A percentile compares a stretch with the other conserved stretches of the same genome.
Evolutionary conservation across 2,797 vertebrate genomes (phyloP).

Genomic region (Balearica regulorum): DNA sequence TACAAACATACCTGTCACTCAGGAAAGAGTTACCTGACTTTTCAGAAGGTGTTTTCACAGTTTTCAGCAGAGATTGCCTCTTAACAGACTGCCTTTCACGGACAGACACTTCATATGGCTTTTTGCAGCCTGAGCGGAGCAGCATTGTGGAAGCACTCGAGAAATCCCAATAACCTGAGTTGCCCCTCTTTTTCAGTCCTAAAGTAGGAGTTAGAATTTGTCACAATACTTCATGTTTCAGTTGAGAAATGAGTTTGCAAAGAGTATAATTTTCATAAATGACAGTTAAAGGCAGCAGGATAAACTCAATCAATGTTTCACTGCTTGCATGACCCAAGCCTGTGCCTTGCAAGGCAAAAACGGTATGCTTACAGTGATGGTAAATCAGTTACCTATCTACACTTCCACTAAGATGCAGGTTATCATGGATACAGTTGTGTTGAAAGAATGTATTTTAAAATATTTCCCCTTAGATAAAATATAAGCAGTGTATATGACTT

Average conservation of each 20-base stretch:
- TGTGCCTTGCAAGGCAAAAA: neutral
- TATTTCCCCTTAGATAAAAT: neutral
- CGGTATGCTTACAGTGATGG: neutral
- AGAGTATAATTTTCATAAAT: neutral
- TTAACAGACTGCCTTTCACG: fast-evolving
- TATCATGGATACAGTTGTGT: neutral
- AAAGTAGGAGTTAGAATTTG: neutral
- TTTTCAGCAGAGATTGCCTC: fast-evolving
- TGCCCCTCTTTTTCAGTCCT: neutral
- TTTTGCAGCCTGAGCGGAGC: slow-evolving; percentile 5
- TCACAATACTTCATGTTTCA: neutral
- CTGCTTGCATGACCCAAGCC: neutral
- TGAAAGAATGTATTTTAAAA: neutral
- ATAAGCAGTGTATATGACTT: neutral
- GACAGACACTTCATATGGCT: fast-evolving
- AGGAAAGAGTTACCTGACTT: slow-evolving; percentile 35
- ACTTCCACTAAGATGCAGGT: neutral
- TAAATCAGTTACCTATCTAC: neutral
- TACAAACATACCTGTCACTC: neutral
- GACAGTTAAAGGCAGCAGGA: neutral
- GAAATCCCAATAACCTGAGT: neutral
- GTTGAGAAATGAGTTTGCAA: neutral
- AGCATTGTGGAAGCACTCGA: neutral
- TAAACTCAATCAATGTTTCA: neutral
- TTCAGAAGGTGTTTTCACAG: fast-evolving